Conservation (phyloP, 1,140 invertebrate species). For the Octopus sinensis region DNA sequence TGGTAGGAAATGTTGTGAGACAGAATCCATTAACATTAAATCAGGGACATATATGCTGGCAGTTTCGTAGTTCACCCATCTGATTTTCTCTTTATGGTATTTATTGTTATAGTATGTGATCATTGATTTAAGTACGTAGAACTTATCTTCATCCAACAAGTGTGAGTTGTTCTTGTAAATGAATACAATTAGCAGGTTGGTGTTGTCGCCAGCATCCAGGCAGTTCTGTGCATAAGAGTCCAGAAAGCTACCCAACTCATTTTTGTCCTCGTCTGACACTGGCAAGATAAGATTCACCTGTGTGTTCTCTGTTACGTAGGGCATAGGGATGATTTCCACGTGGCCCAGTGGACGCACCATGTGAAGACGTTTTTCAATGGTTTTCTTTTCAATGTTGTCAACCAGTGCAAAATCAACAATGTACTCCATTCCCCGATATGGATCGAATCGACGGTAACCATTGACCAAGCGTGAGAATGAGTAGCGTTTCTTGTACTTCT, state of each 20-base stretch:
- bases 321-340: constrained; percentile 80
- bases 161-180: constrained; percentile 43
- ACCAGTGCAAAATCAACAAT: constrained; percentile 71
- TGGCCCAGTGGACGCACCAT: constrained; percentile 72
- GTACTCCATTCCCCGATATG: constrained; percentile 84
- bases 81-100: constrained; percentile 69
- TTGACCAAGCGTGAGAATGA: constrained; percentile 65
- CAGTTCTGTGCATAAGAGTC: constrained; percentile 69
- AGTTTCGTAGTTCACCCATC: constrained; percentile 65
- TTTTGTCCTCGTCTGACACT: constrained; percentile 61
- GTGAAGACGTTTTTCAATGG: constrained; percentile 44
- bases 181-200: constrained; percentile 67
- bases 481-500: constrained; percentile 60
- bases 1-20: constrained; percentile 65
- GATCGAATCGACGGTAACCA: constrained; percentile 82
- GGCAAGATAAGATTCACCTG: constrained; percentile 74
- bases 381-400: constrained; percentile 44
- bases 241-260: constrained; percentile 66
- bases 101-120: constrained; percentile 64
- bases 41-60: constrained; percentile 50
- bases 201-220: constrained; percentile 75
- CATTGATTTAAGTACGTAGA: constrained; percentile 62
- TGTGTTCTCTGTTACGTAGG: constrained; percentile 86
- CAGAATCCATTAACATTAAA: constrained; percentile 71
- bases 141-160: constrained; percentile 55